phyloP scores from a whole-genome alignment of 2,888 invertebrate species.

The Phasia obesa region DNA sequence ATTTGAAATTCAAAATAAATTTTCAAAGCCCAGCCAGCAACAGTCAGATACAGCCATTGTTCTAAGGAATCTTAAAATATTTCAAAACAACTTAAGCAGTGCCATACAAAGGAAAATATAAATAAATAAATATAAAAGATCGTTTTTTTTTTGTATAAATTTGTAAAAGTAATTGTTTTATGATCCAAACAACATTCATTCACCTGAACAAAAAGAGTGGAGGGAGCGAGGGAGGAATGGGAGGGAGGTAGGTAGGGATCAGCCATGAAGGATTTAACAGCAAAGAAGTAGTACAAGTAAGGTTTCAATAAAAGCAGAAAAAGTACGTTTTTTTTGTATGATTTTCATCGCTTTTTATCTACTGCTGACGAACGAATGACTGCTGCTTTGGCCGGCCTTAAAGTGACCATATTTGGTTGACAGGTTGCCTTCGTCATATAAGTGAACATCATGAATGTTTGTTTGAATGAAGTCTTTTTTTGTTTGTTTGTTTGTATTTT shows the following conservation, averaged over 20 bases:
- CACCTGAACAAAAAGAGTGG: conserved; percentile 48
- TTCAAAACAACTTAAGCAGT: conserved; percentile 38
- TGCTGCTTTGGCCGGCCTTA: conserved; percentile 57
- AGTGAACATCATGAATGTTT: conserved; percentile 50
- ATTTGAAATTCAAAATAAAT: conserved; percentile 70
- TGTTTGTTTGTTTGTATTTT: too few species aligned
- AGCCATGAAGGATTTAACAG: conserved; percentile 52
- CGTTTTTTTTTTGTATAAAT: conserved; percentile 77
- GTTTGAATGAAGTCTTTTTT: conserved; percentile 40
- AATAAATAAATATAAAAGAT: conserved; percentile 56
- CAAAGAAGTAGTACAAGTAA: conserved; percentile 1
- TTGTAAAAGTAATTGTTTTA: conserved; percentile 81
- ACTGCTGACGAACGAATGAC: conserved; percentile 48
- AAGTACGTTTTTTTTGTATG: conserved; percentile 11
- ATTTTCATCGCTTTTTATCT: conserved; percentile 55
- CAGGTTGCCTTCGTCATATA: conserved; percentile 68
- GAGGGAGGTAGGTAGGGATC: too few species aligned
- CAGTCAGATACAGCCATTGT: conserved; percentile 54
- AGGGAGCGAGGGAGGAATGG: too few species aligned
- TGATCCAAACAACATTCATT: conserved; percentile 63
- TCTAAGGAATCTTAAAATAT: conserved; percentile 48
- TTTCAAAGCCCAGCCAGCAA: conserved; percentile 49
- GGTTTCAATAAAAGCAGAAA: conserved; percentile 22
- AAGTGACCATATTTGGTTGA: conserved; percentile 69
- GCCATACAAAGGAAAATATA: background rate